Base-by-base conservation (phyloP, 1,140 invertebrate genomes). In the Odontomachus brunneus region DNA sequence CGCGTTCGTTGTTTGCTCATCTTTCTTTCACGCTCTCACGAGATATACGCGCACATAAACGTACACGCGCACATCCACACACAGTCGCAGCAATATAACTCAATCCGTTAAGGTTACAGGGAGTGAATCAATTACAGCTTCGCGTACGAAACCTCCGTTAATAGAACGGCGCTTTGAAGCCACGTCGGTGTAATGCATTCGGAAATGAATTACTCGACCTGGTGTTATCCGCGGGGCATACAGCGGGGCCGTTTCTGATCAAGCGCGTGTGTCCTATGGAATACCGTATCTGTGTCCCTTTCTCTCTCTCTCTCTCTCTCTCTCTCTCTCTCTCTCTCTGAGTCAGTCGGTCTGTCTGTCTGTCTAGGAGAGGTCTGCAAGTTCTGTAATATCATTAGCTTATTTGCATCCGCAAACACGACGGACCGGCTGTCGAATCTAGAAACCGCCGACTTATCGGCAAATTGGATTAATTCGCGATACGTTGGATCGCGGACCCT, bases 101-200 rank as follows among this genome's bases (percentile, higher is more conserved):
- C 75, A 71, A 80, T 80, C 65, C 65, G 75, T 71, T 80, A 80
- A 80, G 75, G 66, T 80, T 80, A 71, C 75, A 80, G n/a, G 65
- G 51, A 80, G 65, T 80, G 71, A 80, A 80, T 80, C 75, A 80
- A 71, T 80, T 80, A 69, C 33, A 80, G 65, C 38, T 29, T 14
- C 75, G 75, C 75, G 60, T 76, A 65, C 73, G 75, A 80, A 67
- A 80, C 22, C 75, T 55, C 53, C 57, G 75, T 80, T 80, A 80
- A 71, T 38, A 55, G 75, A 80, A 59, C 38, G 33, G 51, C 65
- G 49, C 75, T 71, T 80, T 80, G 65, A 80, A 80, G 65, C 75
- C 51, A 69, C 53, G 75, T 78, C 51, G 65, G 74, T 71, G 65
- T 71, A 80, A 71, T 71, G 75, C 29, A 80, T 80, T 80, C 38